Percentiles rank a stretch among this genome's conserved stretches.
phyloP scores from a whole-genome alignment of 1,140 invertebrate genomes.

The Whitmania pigra region DNA sequence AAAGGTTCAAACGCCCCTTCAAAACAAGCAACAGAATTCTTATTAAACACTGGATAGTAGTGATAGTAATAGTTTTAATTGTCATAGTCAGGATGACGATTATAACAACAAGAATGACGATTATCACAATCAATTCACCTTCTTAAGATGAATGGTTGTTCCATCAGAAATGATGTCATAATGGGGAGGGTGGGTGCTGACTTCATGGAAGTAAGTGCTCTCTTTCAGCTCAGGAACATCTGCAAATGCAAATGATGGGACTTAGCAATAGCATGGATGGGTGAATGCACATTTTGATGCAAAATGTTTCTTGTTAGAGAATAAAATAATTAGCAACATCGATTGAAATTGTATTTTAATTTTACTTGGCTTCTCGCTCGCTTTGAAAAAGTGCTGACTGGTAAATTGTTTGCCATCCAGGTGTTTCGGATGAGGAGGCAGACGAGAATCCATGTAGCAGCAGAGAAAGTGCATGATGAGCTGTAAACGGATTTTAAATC shows the following conservation, averaged over 20 bases:
- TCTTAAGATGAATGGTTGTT: conserved; percentile 52
- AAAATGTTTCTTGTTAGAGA: background rate
- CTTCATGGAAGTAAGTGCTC: conserved; percentile 40
- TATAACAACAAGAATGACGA: background rate
- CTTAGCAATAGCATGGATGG: background rate
- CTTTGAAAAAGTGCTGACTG: conserved; percentile 51
- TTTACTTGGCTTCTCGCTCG: conserved; percentile 47
- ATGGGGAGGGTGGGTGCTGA: conserved; percentile 56
- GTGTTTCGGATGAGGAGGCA: conserved; percentile 58
- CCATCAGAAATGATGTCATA: conserved; percentile 55
- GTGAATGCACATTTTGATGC: background rate
- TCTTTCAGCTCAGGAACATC: conserved; percentile 37
- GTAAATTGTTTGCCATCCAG: conserved; percentile 64
- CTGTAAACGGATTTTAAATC: conserved; percentile 41
- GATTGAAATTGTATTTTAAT: background rate
- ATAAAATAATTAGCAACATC: background rate
- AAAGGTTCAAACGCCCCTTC: conserved; percentile 67
- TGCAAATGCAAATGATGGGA: conserved; percentile 18
- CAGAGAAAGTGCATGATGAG: conserved; percentile 69
- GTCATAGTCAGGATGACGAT: background rate
- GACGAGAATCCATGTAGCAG: conserved; percentile 64
- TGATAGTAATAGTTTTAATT: background rate
- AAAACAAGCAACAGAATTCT: conserved; percentile 31
- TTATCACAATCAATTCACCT: conserved; percentile 43
- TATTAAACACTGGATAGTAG: no score